phyloP scores from a whole-genome alignment of 2,113 vertebrate species.

The Anoplopoma fimbria region DNA sequence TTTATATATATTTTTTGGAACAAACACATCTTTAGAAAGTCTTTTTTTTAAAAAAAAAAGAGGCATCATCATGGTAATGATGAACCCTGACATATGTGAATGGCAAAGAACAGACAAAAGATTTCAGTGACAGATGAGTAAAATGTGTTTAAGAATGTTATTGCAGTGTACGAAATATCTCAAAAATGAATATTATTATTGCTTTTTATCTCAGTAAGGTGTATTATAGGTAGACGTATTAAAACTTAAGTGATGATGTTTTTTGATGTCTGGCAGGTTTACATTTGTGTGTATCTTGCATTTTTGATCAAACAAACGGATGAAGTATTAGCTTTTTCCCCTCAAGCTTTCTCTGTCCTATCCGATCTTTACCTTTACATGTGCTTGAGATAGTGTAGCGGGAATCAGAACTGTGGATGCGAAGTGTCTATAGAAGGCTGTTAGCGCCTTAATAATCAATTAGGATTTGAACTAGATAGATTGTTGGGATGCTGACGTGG shows the following conservation, averaged over 20 bases:
- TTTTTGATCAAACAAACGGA: slow-evolving; percentile 79
- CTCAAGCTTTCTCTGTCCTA: slow-evolving; percentile 74
- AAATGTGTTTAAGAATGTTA: slow-evolving; percentile 82
- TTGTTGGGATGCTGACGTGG: slow-evolving; percentile 57
- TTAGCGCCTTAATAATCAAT: slow-evolving; percentile 71
- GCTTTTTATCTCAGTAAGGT: slow-evolving; percentile 84
- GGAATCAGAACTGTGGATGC: slow-evolving; percentile 69
- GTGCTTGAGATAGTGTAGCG: slow-evolving; percentile 71
- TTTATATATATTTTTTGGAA: slow-evolving; percentile 48
- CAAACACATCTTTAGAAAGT: slow-evolving; percentile 67
- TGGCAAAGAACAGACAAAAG: slow-evolving; percentile 71
- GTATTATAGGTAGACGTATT: slow-evolving; percentile 85
- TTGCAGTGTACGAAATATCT: slow-evolving; percentile 89
- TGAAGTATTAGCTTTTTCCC: slow-evolving; percentile 86
- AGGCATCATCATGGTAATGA: slow-evolving; percentile 75
- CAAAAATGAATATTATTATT: slow-evolving; percentile 83
- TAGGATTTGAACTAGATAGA: slow-evolving; percentile 70
- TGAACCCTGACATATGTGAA: slow-evolving; percentile 90
- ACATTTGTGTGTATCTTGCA: slow-evolving; percentile 82
- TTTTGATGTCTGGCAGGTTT: slow-evolving; percentile 84
- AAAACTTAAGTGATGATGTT: slow-evolving; percentile 80
- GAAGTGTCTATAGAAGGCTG: slow-evolving; percentile 64
- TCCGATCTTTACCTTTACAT: slow-evolving; percentile 68
- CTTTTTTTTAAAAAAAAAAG: slow-evolving; percentile 71
- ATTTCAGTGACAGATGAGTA: slow-evolving; percentile 71